Conservation (phyloP, 30 jellyfish, hydroid and myxozoan genomes). For the Aurelia sp. region DNA sequence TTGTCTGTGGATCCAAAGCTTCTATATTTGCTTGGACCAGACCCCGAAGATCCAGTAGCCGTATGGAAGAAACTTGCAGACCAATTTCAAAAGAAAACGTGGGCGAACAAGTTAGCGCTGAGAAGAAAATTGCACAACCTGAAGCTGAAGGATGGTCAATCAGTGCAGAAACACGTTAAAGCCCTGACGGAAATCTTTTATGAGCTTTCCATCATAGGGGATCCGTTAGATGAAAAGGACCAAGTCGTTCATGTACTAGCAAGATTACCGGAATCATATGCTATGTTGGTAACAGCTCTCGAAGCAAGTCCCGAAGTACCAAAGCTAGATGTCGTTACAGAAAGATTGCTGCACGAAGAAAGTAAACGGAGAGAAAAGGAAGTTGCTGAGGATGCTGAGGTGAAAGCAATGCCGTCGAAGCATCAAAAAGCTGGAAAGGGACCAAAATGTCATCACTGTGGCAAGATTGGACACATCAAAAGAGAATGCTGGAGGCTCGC, state of each 20-base stretch:
- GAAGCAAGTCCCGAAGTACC: conserved; percentile 74
- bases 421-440: conserved; percentile 11
- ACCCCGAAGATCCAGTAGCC: conserved; percentile 71
- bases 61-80: conserved; percentile 65
- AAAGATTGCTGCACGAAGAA: conserved; percentile 65
- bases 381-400: conserved; percentile 1
- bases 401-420: conserved; percentile 8
- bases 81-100: conserved; percentile 66
- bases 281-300: conserved; percentile 67
- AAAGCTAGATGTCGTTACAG: conserved; percentile 61
- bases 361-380: conserved; percentile 30
- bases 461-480: conserved; percentile 63
- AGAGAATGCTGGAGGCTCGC: conserved; percentile 28
- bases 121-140: conserved; percentile 41
- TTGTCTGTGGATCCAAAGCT: conserved; percentile 25
- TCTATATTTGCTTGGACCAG: conserved; percentile 74
- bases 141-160: conserved; percentile 43
- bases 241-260: conserved; percentile 70
- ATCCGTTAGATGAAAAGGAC: conserved; percentile 65
- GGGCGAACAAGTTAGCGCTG: conserved; percentile 51
- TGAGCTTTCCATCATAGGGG: conserved; percentile 57
- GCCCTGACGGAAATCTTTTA: conserved; percentile 64
- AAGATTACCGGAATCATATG: conserved; percentile 63
- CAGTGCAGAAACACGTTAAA: conserved; percentile 54
- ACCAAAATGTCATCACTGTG: conserved; percentile 61